phyloP scores from a whole-genome alignment of 2,797 vertebrate genomes.

The Microcaecilia unicolor region DNA sequence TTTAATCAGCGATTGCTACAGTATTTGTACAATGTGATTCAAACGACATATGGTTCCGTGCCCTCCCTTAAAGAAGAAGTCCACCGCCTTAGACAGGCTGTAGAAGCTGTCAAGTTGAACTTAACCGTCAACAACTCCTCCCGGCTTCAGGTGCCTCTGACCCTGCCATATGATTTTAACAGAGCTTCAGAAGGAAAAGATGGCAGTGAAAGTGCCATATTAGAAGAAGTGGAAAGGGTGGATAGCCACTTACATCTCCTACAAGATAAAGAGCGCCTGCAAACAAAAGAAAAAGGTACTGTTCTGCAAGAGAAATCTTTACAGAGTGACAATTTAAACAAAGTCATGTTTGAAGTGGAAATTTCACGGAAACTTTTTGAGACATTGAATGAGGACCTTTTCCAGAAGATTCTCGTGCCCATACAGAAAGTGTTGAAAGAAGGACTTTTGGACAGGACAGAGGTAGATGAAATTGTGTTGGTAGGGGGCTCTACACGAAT shows the following conservation, averaged over 20 bases:
- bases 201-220: not conserved
- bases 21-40: slow-evolving; percentile 64
- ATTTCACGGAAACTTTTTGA: slow-evolving; percentile 81
- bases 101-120: slow-evolving; percentile 86
- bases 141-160: slow-evolving; percentile 56
- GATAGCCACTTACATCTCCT: not conserved
- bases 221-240: not conserved
- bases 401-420: slow-evolving; percentile 86
- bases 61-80: slow-evolving; percentile 82
- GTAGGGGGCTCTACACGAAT: slow-evolving; percentile 95
- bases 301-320: not conserved
- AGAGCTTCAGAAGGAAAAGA: slow-evolving; percentile 4
- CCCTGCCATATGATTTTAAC: slow-evolving; percentile 38
- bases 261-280: slow-evolving; percentile 1
- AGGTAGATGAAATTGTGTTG: slow-evolving; percentile 92
- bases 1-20: slow-evolving; percentile 90
- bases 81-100: slow-evolving; percentile 77
- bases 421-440: slow-evolving; percentile 77
- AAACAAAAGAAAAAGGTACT: not conserved
- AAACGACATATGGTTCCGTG: slow-evolving; percentile 56
- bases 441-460: slow-evolving; percentile 67
- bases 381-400: slow-evolving; percentile 82
- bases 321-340: not conserved
- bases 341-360: slow-evolving; percentile 58
- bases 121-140: slow-evolving; percentile 66